Percentiles rank a stretch among this genome's conserved stretches.
These are phyloP conservation scores for Schizothorax lantsangensis DNA, from an alignment of 2,797 vertebrate genomes.

Conservation along the genomic window DNA sequence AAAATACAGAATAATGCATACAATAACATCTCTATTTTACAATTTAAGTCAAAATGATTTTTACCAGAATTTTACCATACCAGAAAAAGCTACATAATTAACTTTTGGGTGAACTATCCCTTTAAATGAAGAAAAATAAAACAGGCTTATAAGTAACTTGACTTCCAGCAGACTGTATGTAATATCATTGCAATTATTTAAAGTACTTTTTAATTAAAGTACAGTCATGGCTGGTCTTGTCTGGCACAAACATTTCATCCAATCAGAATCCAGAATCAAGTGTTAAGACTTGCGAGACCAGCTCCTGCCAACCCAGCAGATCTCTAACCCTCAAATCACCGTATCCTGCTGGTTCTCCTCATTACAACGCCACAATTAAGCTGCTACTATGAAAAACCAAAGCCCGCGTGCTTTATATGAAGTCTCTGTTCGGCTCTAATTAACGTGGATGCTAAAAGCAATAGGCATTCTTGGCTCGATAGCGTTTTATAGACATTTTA, in stretches of 20 bases:
- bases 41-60: neutral
- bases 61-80: too few relatives aligned
- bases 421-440: conserved; percentile 32
- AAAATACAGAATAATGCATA: neutral
- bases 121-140: neutral
- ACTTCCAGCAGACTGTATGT: neutral
- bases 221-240: neutral
- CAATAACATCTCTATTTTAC: neutral
- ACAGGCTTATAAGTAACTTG: neutral
- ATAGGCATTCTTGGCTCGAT: conserved; percentile 32
- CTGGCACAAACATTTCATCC: neutral
- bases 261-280: neutral
- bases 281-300: neutral
- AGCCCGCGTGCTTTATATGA: conserved; percentile 11
- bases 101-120: neutral
- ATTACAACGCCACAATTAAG: conserved; percentile 41
- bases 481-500: conserved; percentile 33
- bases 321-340: conserved; percentile 32
- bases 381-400: conserved; percentile 16
- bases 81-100: neutral
- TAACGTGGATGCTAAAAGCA: conserved; percentile 20
- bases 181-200: neutral
- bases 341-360: conserved; percentile 25
- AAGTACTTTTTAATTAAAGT: neutral
- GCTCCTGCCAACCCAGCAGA: conserved; percentile 36